phyloP scores from a whole-genome alignment of 2,797 vertebrate genomes.

The Tamandua tetradactyla region DNA sequence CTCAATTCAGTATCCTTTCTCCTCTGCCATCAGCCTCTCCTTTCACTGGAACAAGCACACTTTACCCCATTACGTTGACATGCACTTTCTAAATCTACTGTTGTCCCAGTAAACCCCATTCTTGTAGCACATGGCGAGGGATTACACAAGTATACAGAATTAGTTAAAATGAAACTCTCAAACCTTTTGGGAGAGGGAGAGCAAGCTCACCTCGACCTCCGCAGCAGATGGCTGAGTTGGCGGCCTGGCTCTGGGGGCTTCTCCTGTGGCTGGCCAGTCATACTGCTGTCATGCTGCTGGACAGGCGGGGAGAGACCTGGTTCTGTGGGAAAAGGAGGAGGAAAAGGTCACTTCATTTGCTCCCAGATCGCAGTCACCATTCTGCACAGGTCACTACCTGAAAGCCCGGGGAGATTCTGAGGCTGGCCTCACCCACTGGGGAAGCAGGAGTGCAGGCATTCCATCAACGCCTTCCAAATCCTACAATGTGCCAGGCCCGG shows the following conservation, averaged over 20 bases:
- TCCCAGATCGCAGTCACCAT: not conserved
- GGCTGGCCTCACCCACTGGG: not conserved
- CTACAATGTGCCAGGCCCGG: not conserved
- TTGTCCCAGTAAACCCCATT: not conserved
- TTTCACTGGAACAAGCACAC: not conserved
- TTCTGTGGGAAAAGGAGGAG: constrained; percentile 49
- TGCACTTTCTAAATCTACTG: not conserved
- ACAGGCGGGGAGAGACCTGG: constrained; percentile 64
- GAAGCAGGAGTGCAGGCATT: fast-evolving
- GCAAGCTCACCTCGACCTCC: constrained; percentile 69
- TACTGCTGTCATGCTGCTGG: constrained; percentile 80
- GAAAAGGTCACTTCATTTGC: constrained; percentile 28
- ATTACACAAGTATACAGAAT: not conserved
- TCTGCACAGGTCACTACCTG: not conserved
- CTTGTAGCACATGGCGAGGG: not conserved
- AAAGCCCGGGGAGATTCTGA: not conserved
- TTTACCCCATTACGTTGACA: not conserved
- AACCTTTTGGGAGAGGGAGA: not conserved
- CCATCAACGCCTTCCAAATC: not conserved
- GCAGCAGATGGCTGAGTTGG: constrained; percentile 56
- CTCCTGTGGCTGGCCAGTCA: constrained; percentile 74
- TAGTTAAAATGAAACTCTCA: not conserved
- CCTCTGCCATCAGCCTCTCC: too few species aligned
- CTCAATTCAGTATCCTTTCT: not conserved
- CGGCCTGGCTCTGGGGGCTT: constrained; percentile 74